Conservation (phyloP, 2,113 vertebrate genomes). For the Haemorhous mexicanus region DNA sequence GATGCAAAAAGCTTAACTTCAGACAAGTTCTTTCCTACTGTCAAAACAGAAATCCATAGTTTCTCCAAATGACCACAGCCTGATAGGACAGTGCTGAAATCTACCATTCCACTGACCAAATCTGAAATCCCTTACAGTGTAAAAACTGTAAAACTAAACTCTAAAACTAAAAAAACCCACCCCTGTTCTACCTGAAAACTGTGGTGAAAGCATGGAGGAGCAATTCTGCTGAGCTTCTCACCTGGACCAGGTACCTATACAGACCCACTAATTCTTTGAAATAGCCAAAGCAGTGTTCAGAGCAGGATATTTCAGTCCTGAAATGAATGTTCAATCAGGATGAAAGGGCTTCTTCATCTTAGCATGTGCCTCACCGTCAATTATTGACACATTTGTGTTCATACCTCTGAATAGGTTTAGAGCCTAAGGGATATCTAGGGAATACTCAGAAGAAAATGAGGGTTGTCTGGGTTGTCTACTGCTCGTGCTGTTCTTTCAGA, state of each 20-base stretch:
- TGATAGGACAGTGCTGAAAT: rapidly evolving
- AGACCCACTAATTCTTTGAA: neutral
- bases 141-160: neutral
- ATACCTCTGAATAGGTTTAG: neutral
- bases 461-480: too few relatives aligned
- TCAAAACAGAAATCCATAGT: neutral
- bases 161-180: neutral
- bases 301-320: neutral
- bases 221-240: neutral
- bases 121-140: neutral
- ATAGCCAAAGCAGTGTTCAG: neutral
- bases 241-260: neutral
- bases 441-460: neutral
- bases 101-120: neutral
- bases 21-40: neutral
- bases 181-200: neutral
- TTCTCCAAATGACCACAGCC: neutral
- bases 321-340: neutral
- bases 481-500: too few relatives aligned
- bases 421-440: neutral
- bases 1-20: neutral
- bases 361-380: neutral
- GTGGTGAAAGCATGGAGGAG: neutral
- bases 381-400: neutral
- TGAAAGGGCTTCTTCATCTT: neutral